Percentiles rank a stretch among this genome's conserved stretches.
Conservation (phyloP, 1,140 invertebrate genomes). For the Sipha flava region DNA sequence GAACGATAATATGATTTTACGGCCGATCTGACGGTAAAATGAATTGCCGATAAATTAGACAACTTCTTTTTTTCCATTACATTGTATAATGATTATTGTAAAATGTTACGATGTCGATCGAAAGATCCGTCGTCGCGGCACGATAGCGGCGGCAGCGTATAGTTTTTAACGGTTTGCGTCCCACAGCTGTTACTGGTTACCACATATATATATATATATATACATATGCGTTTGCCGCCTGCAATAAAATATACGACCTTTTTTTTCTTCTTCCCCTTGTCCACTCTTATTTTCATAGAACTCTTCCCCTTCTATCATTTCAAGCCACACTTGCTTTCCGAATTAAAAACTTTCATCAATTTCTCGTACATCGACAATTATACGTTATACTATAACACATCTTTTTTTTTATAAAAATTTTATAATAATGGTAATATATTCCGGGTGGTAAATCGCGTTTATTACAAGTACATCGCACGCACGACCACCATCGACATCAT, state of each 20-base stretch:
- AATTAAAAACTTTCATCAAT: neutral
- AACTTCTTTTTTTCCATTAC: neutral
- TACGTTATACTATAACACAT: too few species aligned
- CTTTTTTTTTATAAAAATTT: too few species aligned
- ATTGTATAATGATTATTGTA: neutral
- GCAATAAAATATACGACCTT: slow-evolving; percentile 8
- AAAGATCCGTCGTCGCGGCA: neutral
- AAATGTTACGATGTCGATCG: slow-evolving; percentile 4
- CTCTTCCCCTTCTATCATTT: too few species aligned
- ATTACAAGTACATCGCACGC: too few species aligned
- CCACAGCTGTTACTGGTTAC: slow-evolving; percentile 5
- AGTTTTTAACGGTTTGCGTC: slow-evolving; percentile 8
- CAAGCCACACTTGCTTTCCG: neutral
- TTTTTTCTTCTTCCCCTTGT: neutral
- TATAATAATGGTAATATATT: too few species aligned
- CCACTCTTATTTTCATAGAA: neutral
- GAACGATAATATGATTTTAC: neutral
- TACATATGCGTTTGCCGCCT: neutral
- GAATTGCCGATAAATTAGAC: neutral
- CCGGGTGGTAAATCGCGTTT: too few species aligned
- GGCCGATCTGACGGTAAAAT: neutral
- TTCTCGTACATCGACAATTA: too few species aligned
- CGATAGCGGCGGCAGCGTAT: neutral
- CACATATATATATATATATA: neutral
- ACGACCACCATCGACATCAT: neutral